Base-by-base conservation (phyloP, 2,113 vertebrate species). In the Stictonetta naevosa region DNA sequence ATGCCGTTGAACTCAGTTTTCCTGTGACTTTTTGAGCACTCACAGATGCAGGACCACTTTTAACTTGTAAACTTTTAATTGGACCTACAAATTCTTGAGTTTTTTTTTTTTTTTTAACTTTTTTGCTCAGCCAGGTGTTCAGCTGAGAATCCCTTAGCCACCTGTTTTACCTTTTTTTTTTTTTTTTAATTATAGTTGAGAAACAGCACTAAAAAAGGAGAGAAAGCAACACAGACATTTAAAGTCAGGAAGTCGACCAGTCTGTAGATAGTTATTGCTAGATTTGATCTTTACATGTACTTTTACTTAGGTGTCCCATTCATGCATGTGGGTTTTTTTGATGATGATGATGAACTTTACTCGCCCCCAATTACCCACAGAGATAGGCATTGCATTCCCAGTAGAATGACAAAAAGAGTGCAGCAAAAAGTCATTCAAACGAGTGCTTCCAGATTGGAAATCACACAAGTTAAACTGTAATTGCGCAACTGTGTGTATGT, bases 31-130 rank as follows among this genome's bases (percentile, higher is more conserved):
- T 53, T 74, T 19, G 26, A 80, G 34, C 17, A 16, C 23, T 72
- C 11, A 8, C 28, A 79, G 52, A 25, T 74, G 19, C 3, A 36
- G 11, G 0, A 0, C 9, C 31, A 0, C 9, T n/a, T 42, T 11
- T 38, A 29, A 31, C 15, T 58, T 83, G 64, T 46, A 28, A 36
- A 31, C 15, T 50, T 83, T 64, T 46, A 28, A n/a, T 17, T 28
- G 31, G 86, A 33, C 29, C 26, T 33, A 17, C 25, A 44, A 29
- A 18, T 22, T 38, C 10, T 19, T 38, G 2, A 16, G 11, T 4
- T 5, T 44, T n/a, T n/a, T n/a, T n/a, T n/a, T n/a, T n/a, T n/a
- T n/a, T n/a, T 81, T 46, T 10, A 75, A 33, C 16, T 38, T 73
- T 46, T 56, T 75, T 88, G 2, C 21, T 80, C 28, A 40, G 13